Evolutionary conservation across 2,797 vertebrate species (phyloP), one percentile per base, ranked within the genome.

Genomic region (Rhinichthys osculus): DNA sequence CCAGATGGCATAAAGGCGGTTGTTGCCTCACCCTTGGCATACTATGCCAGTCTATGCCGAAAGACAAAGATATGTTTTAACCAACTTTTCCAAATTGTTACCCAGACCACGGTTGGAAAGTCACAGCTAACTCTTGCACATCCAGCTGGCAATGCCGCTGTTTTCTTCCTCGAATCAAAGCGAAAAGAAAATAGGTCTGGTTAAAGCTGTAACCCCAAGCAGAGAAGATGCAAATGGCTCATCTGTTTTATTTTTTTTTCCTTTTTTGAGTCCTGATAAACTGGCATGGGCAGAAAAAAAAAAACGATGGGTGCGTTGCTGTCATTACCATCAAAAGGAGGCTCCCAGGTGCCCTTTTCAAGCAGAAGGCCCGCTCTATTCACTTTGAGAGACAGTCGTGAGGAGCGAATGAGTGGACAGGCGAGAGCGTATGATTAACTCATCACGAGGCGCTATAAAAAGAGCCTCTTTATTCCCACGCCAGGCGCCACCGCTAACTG

Each of bases 371-470:
- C 82, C 59, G 35, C 85, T 82, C 81, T 70, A 86, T 84, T 88
- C 85, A 80, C 81, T 81, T 80, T 69, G 82, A 88, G 71, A 87
- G 83, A 86, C 70, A 47, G 82, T 86, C 84, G 83, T 59, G 76
- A 88, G 80, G 83, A 85, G 82, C 40, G 57, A 67, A 88, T 74
- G 87, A 90, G 87, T 90, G 88, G 88, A 90, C 90, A 87, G 84
- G 85, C 85, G 88, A 89, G 88, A 89, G 88, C 84, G 78, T 90
- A 89, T 90, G 88, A 90, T 90, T 90, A 90, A 88, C 89, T 90
- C 88, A 89, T 90, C 89, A 90, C 50, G 83, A n/a, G 2, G 83
- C 42, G 47, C 88, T 89, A 90, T 87, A 89, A 90, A 90, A 89
- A 89, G 85, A 78, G 44, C n/a, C 47, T 76, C 85, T 89, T 90